These are phyloP conservation scores for Lasioglossum lativentre DNA, from an alignment of 2,888 invertebrate genomes.

Conservation along the genomic window DNA sequence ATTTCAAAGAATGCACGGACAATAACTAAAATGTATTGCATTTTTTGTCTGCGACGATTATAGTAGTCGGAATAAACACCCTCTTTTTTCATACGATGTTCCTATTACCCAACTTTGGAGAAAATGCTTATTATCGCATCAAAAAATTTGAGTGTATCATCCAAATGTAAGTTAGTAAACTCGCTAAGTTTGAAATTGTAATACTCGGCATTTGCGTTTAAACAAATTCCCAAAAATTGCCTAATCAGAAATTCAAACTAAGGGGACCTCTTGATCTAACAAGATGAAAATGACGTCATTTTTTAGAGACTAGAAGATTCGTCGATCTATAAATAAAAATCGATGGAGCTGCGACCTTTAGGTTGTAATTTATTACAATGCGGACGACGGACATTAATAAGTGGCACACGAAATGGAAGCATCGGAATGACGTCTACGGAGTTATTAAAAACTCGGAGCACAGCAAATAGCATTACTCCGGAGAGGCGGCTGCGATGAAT, in stretches of 20 bases:
- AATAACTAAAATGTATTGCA: neutral
- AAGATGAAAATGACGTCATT: neutral
- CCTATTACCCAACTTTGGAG: neutral
- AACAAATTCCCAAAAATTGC: neutral
- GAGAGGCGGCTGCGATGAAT: constrained; percentile 43
- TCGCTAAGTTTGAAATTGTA: too few relatives aligned
- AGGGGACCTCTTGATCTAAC: too few relatives aligned
- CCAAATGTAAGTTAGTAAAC: too few relatives aligned
- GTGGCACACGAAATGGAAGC: neutral
- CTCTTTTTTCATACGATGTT: neutral
- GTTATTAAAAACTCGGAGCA: constrained; percentile 7
- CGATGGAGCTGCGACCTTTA: constrained; percentile 8
- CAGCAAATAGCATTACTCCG: constrained; percentile 22
- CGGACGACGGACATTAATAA: neutral
- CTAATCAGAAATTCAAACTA: neutral
- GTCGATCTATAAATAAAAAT: constrained; percentile 6
- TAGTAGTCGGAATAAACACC: too few relatives aligned
- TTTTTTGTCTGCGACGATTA: neutral
- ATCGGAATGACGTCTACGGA: neutral
- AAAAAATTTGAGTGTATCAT: neutral
- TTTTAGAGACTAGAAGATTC: neutral
- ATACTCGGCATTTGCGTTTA: neutral
- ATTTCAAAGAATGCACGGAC: neutral
- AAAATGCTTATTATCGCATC: neutral
- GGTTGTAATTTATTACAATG: constrained; percentile 14